Evolutionary conservation across 1,140 invertebrate genomes (phyloP), one percentile per base, ranked within the genome.

Genomic region (Pseudoatta argentina): DNA sequence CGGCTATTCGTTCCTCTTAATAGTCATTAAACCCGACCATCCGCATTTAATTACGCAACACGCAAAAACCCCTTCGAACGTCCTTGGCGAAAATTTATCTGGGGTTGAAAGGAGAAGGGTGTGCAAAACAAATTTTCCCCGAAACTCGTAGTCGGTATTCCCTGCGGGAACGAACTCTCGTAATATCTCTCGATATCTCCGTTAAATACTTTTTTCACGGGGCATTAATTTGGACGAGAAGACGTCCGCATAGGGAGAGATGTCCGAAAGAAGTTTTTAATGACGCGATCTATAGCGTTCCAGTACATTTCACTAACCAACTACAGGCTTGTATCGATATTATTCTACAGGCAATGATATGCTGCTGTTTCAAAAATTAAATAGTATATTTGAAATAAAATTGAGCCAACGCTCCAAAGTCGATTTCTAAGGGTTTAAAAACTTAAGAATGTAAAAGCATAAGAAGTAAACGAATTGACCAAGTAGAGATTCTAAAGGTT

Each of bases 191-290:
- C 69, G 76, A 86, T 86, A 82, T 86, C 83, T 81, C 71, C 44
- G 76, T 81, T 88, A 88, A 88, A 72, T 86, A 81, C 87, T 87
- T 87, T 86, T 51, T 87, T 88, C 55, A 88, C 71, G 85, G 75
- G 30, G 86, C 76, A 73, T 86, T 88, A 88, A 86, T 86, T 75
- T 57, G 34, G 10, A 30, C 24, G 69, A 30, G 34, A 51, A 83
- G 55, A 61, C 24, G 7, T 81, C n/a, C 64, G 64, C 34, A 24
- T 21, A 34, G 21, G 16, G 0, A 34, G 21, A n/a, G 2, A 34
- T 24, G 39, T 18, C 24, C n/a, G n/a, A 51, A 71, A 61, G 34
- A 69, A 51, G 34, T 81, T 86, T 48, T 48, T 34, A 83, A 59
- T 12, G 79, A 75, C 24, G 21, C 39, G 39, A 59, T 82, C 16